phyloP scores from a whole-genome alignment of 2,888 invertebrate genomes.

The Coecobrya sp. region DNA sequence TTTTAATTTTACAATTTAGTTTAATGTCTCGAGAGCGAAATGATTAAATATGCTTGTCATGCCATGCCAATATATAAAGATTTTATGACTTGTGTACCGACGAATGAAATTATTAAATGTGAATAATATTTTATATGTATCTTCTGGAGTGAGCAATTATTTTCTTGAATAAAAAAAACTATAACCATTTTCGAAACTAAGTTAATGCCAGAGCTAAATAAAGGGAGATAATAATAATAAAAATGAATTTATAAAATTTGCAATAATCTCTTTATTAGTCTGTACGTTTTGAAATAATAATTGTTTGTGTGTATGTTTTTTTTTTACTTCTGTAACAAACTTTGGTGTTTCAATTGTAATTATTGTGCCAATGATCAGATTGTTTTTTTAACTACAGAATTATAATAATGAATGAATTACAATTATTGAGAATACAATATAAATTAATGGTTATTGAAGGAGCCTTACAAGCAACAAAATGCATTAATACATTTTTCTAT shows the following conservation, averaged over 20 bases:
- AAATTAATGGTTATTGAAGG: no score
- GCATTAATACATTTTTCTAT: no score
- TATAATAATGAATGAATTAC: no score
- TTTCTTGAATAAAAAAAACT: not conserved
- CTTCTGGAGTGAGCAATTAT: not conserved
- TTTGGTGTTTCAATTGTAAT: not conserved
- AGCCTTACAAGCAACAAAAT: no score
- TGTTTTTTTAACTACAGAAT: no score
- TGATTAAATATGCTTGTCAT: not conserved
- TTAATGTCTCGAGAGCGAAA: not conserved
- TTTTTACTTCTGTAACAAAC: not conserved
- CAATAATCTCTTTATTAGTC: not conserved
- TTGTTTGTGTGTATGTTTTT: no score
- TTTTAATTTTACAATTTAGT: not conserved
- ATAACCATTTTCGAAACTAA: no score
- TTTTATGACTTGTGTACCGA: not conserved
- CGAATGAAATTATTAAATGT: slow-evolving; percentile 26
- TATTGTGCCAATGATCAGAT: not conserved
- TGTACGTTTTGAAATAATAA: not conserved
- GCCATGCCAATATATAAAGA: no score
- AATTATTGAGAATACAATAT: no score
- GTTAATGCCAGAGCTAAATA: no score
- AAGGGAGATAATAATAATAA: not conserved
- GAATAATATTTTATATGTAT: not conserved
- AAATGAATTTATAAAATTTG: not conserved